phyloP scores from a whole-genome alignment of 2,113 vertebrate genomes.

The Chloebia gouldiae region DNA sequence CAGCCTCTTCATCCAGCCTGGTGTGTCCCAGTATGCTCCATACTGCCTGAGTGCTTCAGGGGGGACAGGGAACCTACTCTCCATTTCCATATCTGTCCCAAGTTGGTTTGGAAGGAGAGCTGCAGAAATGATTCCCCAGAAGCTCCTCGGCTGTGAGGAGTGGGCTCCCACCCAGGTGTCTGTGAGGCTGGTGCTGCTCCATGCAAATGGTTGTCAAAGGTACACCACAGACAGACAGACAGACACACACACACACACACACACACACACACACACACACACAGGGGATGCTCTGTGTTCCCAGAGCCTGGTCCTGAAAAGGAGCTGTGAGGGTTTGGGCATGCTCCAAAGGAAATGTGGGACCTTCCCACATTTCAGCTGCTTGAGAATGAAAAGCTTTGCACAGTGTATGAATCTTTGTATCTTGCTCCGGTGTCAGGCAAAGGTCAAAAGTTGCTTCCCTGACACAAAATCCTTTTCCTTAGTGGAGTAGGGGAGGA shows the following conservation, averaged over 20 bases:
- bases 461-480: neutral
- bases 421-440: neutral
- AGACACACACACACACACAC: too few relatives aligned
- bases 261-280: too few relatives aligned
- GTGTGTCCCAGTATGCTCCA: neutral
- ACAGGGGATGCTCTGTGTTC: accelerated
- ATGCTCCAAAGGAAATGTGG: accelerated
- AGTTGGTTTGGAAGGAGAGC: neutral
- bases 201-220: accelerated
- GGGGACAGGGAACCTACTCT: neutral
- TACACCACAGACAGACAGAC: accelerated
- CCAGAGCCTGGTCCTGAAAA: neutral
- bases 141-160: neutral
- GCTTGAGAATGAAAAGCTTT: neutral
- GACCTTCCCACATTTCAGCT: neutral
- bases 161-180: neutral
- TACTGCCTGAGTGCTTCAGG: neutral
- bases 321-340: neutral
- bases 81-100: neutral
- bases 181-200: neutral
- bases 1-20: neutral
- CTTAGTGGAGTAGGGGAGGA: neutral
- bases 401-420: neutral
- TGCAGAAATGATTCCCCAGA: neutral
- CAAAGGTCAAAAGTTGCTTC: neutral